Evolutionary conservation across 1,140 invertebrate genomes (phyloP).

Genomic region (Euwallacea fornicatus): DNA sequence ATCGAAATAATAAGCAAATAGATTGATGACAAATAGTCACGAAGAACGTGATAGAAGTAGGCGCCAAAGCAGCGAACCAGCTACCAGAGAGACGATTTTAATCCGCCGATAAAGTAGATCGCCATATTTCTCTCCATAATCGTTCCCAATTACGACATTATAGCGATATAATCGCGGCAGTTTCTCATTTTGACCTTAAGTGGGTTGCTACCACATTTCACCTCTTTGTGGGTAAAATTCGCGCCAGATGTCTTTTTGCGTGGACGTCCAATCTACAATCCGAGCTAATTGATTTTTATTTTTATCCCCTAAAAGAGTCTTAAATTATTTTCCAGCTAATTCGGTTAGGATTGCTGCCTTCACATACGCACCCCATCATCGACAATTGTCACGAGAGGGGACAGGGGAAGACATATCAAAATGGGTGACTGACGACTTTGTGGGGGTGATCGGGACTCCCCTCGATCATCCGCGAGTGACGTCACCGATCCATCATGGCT

Average conservation of each 20-base stretch:
- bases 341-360: slow-evolving; percentile 14
- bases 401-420: slow-evolving; percentile 22
- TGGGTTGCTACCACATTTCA: neutral
- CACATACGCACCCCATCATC: slow-evolving; percentile 21
- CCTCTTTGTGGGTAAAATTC: no score
- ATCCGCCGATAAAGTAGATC: slow-evolving; percentile 29
- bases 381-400: slow-evolving; percentile 14
- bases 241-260: no score
- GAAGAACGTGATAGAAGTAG: slow-evolving; percentile 23
- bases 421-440: slow-evolving; percentile 30
- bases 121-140: slow-evolving; percentile 18
- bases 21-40: slow-evolving; percentile 7
- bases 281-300: no score
- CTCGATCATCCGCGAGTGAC: slow-evolving; percentile 27
- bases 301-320: neutral
- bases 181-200: slow-evolving; percentile 23
- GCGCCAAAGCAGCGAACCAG: slow-evolving; percentile 23
- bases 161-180: slow-evolving; percentile 19
- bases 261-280: no score
- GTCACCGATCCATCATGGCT: slow-evolving; percentile 34
- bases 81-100: slow-evolving; percentile 28
- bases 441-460: slow-evolving; percentile 22
- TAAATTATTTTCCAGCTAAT: slow-evolving; percentile 30
- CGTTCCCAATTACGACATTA: slow-evolving; percentile 21
- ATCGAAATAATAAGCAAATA: neutral